phyloP scores from a whole-genome alignment of 2,888 invertebrate genomes.

The Drosophila longiperda region DNA sequence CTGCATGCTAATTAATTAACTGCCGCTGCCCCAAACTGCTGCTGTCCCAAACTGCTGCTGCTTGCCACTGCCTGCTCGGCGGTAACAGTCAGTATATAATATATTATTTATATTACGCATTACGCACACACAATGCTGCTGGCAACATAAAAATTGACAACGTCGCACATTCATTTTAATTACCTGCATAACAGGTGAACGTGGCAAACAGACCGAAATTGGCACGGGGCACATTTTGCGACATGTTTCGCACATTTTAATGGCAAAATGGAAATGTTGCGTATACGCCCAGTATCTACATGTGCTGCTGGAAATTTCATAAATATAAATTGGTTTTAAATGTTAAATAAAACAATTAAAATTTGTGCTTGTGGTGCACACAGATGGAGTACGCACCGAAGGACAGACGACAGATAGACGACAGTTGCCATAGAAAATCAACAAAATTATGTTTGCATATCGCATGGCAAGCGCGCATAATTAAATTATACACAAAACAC shows the following conservation, averaged over 20 bases:
- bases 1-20: slow-evolving; percentile 72
- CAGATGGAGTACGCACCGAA: not conserved
- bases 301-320: slow-evolving; percentile 61
- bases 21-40: slow-evolving; percentile 3
- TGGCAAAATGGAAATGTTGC: slow-evolving; percentile 71
- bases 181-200: slow-evolving; percentile 66
- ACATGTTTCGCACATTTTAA: slow-evolving; percentile 65
- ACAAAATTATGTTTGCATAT: slow-evolving; percentile 56
- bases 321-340: slow-evolving; percentile 82
- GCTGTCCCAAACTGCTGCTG: not conserved
- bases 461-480: slow-evolving; percentile 49
- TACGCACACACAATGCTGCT: slow-evolving; percentile 55
- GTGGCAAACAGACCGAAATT: slow-evolving; percentile 44
- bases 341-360: slow-evolving; percentile 81
- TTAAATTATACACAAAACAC: slow-evolving; percentile 47
- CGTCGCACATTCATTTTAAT: slow-evolving; percentile 68
- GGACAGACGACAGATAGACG: not conserved
- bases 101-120: slow-evolving; percentile 70
- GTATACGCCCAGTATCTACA: slow-evolving; percentile 46
- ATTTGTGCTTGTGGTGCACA: slow-evolving; percentile 23
- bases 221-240: slow-evolving; percentile 55
- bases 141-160: slow-evolving; percentile 60
- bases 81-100: slow-evolving; percentile 43
- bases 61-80: slow-evolving; percentile 8
- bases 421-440: slow-evolving; percentile 45